Percentiles rank a stretch among this genome's conserved stretches.
Evolutionary conservation across 2,113 vertebrate genomes (phyloP).

Genomic region (Notechis scutatus): DNA sequence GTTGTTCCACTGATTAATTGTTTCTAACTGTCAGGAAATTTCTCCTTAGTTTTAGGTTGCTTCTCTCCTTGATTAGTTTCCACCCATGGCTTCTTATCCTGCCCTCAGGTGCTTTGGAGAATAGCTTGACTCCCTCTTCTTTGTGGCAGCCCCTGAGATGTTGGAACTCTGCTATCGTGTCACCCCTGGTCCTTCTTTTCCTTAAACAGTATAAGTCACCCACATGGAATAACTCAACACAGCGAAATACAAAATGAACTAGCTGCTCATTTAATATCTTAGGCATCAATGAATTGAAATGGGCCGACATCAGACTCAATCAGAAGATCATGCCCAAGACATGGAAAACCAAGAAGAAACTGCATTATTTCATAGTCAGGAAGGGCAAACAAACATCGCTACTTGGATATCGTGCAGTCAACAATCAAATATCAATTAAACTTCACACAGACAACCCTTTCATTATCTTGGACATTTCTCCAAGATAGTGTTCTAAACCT

Average conservation of each 20-base stretch:
- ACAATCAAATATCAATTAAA: not conserved
- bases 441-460: not conserved
- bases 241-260: not conserved
- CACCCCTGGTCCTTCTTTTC: not conserved
- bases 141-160: too few species aligned
- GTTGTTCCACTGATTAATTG: too few species aligned
- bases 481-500: not conserved
- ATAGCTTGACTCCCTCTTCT: too few species aligned
- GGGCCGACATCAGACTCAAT: not conserved
- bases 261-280: not conserved
- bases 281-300: not conserved
- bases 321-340: not conserved
- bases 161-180: too few species aligned
- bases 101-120: too few species aligned
- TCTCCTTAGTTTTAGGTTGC: too few species aligned
- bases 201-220: not conserved
- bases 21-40: too few species aligned
- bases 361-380: not conserved
- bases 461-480: not conserved
- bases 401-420: not conserved
- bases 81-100: too few species aligned
- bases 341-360: not conserved
- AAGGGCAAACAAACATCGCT: not conserved
- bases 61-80: too few species aligned
- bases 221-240: not conserved